Conservation (phyloP, 2,113 vertebrate genomes). For the Indicator indicator region DNA sequence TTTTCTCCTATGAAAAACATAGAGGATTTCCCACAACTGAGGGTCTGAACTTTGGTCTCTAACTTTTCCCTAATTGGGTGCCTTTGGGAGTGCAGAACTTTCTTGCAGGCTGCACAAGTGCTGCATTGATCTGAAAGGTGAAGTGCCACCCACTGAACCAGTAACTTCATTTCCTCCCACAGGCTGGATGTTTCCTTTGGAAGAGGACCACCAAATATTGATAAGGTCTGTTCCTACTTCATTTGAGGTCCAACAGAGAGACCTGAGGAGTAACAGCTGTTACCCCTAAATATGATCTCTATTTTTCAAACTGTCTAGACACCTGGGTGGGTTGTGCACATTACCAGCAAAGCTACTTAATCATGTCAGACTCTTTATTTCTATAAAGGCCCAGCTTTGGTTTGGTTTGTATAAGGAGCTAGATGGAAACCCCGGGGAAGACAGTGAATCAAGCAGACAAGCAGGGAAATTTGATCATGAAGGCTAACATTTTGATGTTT, state of each 20-base stretch:
- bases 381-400: neutral
- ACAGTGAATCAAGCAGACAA: neutral
- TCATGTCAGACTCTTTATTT: neutral
- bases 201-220: neutral
- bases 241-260: neutral
- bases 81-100: neutral
- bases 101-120: neutral
- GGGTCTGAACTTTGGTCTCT: neutral
- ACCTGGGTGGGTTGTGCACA: slow-evolving; percentile 48
- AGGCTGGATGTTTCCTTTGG: neutral
- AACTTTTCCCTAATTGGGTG: neutral
- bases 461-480: neutral
- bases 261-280: slow-evolving; percentile 24
- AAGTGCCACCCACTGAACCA: neutral
- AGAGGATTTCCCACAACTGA: neutral
- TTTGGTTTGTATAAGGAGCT: slow-evolving; percentile 20
- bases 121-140: neutral
- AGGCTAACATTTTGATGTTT: neutral
- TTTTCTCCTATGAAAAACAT: neutral
- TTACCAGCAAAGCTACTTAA: slow-evolving; percentile 23
- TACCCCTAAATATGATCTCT: slow-evolving; percentile 17
- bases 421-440: neutral
- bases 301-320: slow-evolving; percentile 57
- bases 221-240: slow-evolving; percentile 7
- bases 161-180: slow-evolving; percentile 1